Conservation (phyloP, 1,140 invertebrate genomes). For the Adelges cooleyi region DNA sequence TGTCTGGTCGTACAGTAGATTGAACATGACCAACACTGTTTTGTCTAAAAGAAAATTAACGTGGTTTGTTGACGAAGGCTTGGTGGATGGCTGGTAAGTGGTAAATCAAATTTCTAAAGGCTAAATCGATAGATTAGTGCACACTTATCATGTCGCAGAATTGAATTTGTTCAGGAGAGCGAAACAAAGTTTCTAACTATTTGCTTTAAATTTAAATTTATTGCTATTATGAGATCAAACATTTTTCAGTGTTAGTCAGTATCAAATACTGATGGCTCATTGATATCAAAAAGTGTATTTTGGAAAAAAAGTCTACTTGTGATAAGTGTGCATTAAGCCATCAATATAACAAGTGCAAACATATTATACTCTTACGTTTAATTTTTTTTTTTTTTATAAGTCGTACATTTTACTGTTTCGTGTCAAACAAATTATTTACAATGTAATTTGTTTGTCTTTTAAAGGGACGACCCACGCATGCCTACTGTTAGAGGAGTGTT, state of each 20-base stretch:
- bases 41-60: constrained; percentile 94
- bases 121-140: too few species aligned
- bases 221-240: background rate
- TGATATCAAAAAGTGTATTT: background rate
- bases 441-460: background rate
- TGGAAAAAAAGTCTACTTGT: too few species aligned
- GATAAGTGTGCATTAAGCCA: too few species aligned
- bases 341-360: too few species aligned
- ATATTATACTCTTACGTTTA: background rate
- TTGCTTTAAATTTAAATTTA: background rate
- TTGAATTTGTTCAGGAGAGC: too few species aligned
- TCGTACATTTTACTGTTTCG: too few species aligned
- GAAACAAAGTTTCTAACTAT: too few species aligned
- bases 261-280: background rate
- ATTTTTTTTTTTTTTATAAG: too few species aligned
- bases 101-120: too few species aligned
- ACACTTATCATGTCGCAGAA: too few species aligned
- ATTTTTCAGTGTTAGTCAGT: background rate
- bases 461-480: constrained; percentile 95
- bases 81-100: constrained; percentile 89
- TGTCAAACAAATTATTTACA: background rate
- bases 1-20: constrained; percentile 84
- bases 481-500: constrained; percentile 95
- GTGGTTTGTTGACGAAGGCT: constrained; percentile 88
- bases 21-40: constrained; percentile 97